Evolutionary conservation across 1,140 invertebrate genomes (phyloP).

Genomic region (Bombus pascuorum): DNA sequence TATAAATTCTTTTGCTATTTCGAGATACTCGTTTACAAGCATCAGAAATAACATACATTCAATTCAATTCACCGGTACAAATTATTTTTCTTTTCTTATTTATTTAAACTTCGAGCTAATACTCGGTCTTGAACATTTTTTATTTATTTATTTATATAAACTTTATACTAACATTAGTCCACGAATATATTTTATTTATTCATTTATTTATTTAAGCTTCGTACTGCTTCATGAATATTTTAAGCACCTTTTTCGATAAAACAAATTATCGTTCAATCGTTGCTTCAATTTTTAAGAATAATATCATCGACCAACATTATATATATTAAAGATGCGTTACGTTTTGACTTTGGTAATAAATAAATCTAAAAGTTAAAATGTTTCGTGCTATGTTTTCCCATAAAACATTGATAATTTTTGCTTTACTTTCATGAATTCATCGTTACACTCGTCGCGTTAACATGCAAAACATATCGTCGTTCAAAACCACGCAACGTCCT

Average conservation of each 20-base stretch:
- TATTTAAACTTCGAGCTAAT: neutral
- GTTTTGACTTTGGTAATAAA: neutral
- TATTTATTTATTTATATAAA: too few relatives aligned
- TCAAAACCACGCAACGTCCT: slow-evolving; percentile 38
- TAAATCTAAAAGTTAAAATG: too few relatives aligned
- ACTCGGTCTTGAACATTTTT: too few relatives aligned
- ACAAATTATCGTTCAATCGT: too few relatives aligned
- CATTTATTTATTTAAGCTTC: too few relatives aligned
- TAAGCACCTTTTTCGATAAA: too few relatives aligned
- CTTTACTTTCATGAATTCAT: neutral
- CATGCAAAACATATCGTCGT: slow-evolving; percentile 19
- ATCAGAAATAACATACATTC: neutral
- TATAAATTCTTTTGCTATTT: neutral
- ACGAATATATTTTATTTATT: too few relatives aligned
- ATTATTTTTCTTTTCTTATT: neutral
- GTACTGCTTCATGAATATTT: too few relatives aligned
- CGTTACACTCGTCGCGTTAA: neutral
- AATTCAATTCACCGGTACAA: too few relatives aligned
- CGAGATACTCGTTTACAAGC: neutral
- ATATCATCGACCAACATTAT: too few relatives aligned
- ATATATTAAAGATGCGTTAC: neutral
- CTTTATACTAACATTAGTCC: too few relatives aligned
- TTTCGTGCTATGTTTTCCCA: neutral
- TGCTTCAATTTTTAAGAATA: too few relatives aligned
- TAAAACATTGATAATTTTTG: neutral